Evolutionary conservation across 2,113 vertebrate species (phyloP).

Genomic region (Coracopsis vasa): DNA sequence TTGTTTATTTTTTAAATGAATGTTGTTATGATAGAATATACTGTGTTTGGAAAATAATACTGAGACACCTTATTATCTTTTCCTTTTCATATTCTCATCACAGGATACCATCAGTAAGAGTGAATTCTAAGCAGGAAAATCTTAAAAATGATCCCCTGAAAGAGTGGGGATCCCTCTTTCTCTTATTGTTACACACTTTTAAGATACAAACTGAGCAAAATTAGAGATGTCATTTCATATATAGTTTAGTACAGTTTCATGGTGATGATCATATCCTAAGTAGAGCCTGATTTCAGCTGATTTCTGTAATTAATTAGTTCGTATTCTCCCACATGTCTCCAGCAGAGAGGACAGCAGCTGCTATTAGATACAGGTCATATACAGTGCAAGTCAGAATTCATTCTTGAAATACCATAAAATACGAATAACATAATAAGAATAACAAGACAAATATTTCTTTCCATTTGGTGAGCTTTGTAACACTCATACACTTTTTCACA

Average conservation of each 20-base stretch:
- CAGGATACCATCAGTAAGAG: neutral
- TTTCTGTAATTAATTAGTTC: neutral
- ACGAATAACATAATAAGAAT: neutral
- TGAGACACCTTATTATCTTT: neutral
- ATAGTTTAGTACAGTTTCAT: neutral
- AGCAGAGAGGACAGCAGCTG: neutral
- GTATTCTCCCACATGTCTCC: neutral
- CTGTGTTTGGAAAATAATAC: neutral
- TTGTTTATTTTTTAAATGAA: neutral
- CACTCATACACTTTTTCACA: neutral
- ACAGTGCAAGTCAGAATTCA: neutral
- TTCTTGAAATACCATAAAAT: neutral
- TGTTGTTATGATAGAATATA: neutral
- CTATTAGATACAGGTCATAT: neutral
- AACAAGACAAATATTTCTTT: neutral
- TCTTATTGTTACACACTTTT: neutral
- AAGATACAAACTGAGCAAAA: neutral
- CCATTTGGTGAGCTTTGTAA: neutral
- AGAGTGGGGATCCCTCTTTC: neutral
- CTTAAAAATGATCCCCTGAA: neutral
- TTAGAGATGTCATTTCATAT: neutral
- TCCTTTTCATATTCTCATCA: neutral
- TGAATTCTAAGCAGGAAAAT: neutral
- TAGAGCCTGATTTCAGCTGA: neutral
- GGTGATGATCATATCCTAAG: neutral